Evolutionary conservation across 2,888 invertebrate species (phyloP).

Genomic region (Stenichneumon culpator): DNA sequence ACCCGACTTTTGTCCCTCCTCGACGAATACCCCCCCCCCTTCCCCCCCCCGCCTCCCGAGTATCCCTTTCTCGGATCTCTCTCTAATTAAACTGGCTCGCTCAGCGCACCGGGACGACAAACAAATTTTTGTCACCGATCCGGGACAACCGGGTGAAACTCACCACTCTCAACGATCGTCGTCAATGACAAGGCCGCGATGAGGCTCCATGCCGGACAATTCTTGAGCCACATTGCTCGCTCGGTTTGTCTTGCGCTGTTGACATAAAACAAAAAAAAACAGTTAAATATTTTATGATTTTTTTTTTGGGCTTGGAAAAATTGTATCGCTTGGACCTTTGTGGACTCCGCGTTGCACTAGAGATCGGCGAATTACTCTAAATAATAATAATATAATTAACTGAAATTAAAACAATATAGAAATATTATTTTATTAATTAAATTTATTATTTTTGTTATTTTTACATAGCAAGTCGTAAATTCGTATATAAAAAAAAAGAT

Average conservation of each 20-base stretch:
- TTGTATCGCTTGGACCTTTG: no score
- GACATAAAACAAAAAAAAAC: background rate
- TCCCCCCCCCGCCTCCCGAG: background rate
- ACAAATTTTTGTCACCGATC: conserved; percentile 8
- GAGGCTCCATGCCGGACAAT: conserved; percentile 52
- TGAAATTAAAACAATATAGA: no score
- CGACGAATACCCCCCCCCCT: background rate
- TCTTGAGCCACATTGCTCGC: conserved; percentile 61
- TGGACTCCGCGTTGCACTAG: no score
- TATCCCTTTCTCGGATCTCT: conserved; percentile 1
- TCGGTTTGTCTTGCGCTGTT: conserved; percentile 19
- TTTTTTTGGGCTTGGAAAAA: no score
- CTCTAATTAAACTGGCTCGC: background rate
- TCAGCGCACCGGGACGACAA: background rate
- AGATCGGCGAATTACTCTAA: no score
- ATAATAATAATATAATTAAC: no score
- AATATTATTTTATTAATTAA: no score
- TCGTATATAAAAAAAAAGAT: no score
- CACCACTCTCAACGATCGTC: conserved; percentile 52
- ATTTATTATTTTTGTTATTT: no score
- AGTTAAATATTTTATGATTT: no score
- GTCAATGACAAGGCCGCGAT: conserved; percentile 46
- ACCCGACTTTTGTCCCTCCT: conserved; percentile 8
- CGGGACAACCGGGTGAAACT: conserved; percentile 17
- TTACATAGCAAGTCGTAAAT: no score